Conservation (phyloP, 2,113 vertebrate species). For the Tachysurus vachellii region DNA sequence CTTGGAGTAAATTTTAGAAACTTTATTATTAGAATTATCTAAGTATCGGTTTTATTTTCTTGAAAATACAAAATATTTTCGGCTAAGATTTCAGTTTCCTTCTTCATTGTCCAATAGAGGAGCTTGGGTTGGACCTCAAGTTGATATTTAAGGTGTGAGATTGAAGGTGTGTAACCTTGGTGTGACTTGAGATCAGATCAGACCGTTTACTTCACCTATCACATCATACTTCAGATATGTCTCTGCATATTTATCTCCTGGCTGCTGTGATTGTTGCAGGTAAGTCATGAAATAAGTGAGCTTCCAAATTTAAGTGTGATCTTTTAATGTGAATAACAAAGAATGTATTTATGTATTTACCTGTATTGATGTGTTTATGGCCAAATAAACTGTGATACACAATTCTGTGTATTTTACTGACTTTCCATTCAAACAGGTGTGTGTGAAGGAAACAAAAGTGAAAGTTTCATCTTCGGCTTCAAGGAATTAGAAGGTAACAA, state of each 20-base stretch:
- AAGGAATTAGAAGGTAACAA: slow-evolving; percentile 20
- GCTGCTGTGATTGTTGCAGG: neutral
- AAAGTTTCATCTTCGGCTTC: slow-evolving; percentile 6
- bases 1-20: neutral
- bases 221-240: neutral
- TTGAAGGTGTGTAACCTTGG: no score
- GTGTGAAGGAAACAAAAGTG: slow-evolving; percentile 1
- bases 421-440: neutral
- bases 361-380: neutral
- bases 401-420: neutral
- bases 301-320: neutral
- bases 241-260: neutral
- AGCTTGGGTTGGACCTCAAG: neutral
- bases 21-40: no score
- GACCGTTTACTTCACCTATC: neutral
- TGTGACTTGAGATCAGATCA: neutral
- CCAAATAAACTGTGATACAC: neutral
- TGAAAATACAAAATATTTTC: neutral
- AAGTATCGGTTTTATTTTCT: neutral
- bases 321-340: neutral
- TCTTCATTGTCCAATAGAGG: neutral
- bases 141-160: neutral
- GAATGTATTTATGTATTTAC: neutral
- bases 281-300: neutral
- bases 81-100: slow-evolving; percentile 18